Evolutionary conservation across 2,113 vertebrate species (phyloP).

Genomic region (Stomatorhinus ivindoensis): DNA sequence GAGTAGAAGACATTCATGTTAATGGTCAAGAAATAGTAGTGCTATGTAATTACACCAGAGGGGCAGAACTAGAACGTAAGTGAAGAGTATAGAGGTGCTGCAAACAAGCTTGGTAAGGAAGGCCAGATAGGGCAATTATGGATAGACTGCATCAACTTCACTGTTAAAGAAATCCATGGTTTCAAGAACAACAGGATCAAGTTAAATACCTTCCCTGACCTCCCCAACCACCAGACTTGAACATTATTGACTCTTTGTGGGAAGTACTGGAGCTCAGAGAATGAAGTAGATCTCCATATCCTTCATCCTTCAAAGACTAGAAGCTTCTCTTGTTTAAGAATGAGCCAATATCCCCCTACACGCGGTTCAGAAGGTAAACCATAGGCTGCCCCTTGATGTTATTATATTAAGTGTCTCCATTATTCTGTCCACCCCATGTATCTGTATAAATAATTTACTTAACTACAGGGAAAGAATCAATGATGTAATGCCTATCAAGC

Average conservation of each 20-base stretch:
- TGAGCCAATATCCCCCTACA: background rate
- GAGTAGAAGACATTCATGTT: slow-evolving; percentile 26
- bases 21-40: background rate
- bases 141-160: background rate
- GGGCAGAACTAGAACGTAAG: background rate
- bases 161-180: background rate
- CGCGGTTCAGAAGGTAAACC: background rate
- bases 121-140: background rate
- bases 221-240: background rate
- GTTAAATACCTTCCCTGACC: background rate
- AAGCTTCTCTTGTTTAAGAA: background rate
- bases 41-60: background rate
- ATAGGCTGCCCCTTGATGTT: background rate
- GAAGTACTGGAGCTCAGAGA: background rate
- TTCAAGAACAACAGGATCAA: background rate
- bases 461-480: background rate
- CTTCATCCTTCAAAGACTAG: background rate
- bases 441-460: background rate
- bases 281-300: background rate
- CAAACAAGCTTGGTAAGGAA: background rate
- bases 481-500: background rate
- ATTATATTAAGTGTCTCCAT: background rate
- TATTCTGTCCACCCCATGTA: background rate
- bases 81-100: background rate
- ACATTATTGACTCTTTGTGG: background rate